phyloP scores from a whole-genome alignment of 2,888 invertebrate species.

The Myopa tessellatipennis region DNA sequence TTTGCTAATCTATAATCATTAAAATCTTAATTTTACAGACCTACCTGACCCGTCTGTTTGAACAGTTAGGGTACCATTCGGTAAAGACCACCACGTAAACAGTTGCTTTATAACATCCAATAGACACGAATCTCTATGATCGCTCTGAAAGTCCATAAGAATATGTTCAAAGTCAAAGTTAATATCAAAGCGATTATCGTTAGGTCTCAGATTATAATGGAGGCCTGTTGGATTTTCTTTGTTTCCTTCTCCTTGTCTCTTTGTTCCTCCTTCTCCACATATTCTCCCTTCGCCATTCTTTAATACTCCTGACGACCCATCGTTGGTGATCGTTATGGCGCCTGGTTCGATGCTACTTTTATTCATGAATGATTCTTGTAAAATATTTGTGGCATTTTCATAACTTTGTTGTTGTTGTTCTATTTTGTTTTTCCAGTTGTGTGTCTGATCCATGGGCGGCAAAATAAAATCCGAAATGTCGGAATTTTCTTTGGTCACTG shows the following conservation, averaged over 20 bases:
- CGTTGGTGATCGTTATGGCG: neutral
- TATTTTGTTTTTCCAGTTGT: neutral
- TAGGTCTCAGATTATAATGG: neutral
- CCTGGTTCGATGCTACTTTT: no score
- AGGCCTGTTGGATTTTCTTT: neutral
- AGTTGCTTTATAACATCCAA: conserved; percentile 56
- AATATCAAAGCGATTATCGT: neutral
- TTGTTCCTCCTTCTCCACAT: neutral
- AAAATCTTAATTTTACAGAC: neutral
- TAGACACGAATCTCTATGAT: conserved; percentile 52
- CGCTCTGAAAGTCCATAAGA: neutral
- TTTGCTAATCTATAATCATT: neutral
- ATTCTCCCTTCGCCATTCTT: no score
- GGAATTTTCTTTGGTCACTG: no score
- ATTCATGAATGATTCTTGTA: no score
- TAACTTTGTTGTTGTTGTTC: neutral
- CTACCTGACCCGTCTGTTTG: conserved; percentile 31
- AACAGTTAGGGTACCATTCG: conserved; percentile 57
- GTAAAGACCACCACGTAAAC: conserved; percentile 57
- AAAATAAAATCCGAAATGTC: no score
- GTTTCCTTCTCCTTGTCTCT: neutral
- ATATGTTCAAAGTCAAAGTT: neutral
- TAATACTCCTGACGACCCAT: no score
- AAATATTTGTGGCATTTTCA: neutral
- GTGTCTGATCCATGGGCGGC: neutral